These are phyloP conservation scores for Brachypodius melanocephalos DNA, from an alignment of 2,113 vertebrate species.

Conservation along the genomic window DNA sequence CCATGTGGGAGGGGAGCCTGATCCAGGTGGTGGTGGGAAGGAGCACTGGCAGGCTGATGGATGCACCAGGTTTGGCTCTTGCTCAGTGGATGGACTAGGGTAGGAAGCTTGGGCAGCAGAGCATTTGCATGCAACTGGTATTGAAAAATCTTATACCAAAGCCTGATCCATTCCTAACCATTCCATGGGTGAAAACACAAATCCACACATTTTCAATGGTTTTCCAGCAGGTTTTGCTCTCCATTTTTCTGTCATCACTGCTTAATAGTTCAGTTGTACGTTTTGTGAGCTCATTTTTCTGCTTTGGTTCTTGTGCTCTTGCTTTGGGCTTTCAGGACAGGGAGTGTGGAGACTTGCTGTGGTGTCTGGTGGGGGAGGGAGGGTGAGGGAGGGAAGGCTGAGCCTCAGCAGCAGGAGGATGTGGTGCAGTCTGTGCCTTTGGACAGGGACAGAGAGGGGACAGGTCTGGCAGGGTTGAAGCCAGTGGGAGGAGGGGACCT, in stretches of 20 bases:
- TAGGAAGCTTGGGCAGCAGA: not conserved
- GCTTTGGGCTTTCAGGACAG: not conserved
- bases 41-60: not conserved
- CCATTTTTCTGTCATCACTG: not conserved
- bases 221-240: not conserved
- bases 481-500: not conserved
- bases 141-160: not conserved
- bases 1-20: not conserved
- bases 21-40: not conserved
- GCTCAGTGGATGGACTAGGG: not conserved
- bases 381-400: not conserved
- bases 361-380: not conserved
- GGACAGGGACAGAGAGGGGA: not conserved
- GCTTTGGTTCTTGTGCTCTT: not conserved
- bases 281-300: not conserved
- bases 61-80: not conserved
- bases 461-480: not conserved
- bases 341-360: not conserved
- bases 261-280: not conserved
- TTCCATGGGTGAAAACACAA: not conserved
- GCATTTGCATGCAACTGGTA: not conserved
- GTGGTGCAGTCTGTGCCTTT: not conserved
- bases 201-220: not conserved
- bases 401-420: not conserved
- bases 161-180: not conserved